Base-by-base conservation (phyloP, 2,888 invertebrate species). In the Ormyrus nitidulus region DNA sequence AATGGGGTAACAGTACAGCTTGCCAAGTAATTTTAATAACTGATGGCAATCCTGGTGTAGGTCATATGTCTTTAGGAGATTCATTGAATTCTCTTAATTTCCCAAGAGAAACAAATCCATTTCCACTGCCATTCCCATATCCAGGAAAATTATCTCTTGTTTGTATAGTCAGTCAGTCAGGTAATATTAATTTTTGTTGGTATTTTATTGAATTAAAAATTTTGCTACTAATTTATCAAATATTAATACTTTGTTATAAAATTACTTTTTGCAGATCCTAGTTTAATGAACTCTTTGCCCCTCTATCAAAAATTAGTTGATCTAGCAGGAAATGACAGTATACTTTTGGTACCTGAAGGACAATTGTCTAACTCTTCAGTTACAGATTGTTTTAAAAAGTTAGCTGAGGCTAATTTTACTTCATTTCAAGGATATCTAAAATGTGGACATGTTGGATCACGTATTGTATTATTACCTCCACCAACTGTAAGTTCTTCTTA, bases 1-100 rank as follows among this genome's bases (percentile, higher is more conserved):
- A 97, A 89, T 99, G 98, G 98, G 98, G 98, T 6, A 95, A 94
- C 81, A 95, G 96, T 83, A 96, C 95, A 69, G 94, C 95, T 8
- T 95, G 96, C 85, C 98, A 98, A 91, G 94, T 95, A 87, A 92
- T 96, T 49, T 89, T 96, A 53, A 93, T 96, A 56, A 96, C 96
- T 0, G 96, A 96, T 91, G 96, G 96, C 44, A 94, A 93, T 81
- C 91, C 93, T 51, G 96, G 96, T 44, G 91, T 94, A 61, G 95
- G 94, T 4, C 91, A 92, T 3, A 93, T 93, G 85, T 94, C 95
- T 0, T 88, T 95, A 5, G 92, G 93, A 71, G 92, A 92, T 75
- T 93, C 93, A 0, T 89, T 94, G 54, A 90, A 91, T 78, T 89
- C 91, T 0, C 83, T 92, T 56, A 91, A 91, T 85, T 83, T 89